Conservation (phyloP, 2,113 vertebrate genomes). For the Delphinapterus leucas region DNA sequence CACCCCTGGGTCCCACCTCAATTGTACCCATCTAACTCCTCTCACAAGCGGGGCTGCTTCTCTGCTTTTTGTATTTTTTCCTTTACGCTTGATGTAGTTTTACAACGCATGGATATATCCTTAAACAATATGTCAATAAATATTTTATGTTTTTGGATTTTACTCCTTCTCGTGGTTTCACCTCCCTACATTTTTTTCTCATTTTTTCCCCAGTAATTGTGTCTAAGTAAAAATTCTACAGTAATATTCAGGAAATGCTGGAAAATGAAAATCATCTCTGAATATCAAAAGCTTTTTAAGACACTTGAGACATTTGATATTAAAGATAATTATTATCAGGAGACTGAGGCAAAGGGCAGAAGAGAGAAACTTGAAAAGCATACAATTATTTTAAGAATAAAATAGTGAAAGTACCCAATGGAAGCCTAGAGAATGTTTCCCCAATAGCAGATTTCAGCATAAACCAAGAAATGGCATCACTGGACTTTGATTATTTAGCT, state of each 20-base stretch:
- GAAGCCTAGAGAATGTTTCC: neutral
- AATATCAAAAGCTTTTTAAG: neutral
- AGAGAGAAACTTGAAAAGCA: neutral
- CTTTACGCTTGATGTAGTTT: neutral
- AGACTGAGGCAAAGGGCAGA: neutral
- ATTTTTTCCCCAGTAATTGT: neutral
- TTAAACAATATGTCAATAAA: neutral
- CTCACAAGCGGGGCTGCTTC: too few relatives aligned
- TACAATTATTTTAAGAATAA: neutral
- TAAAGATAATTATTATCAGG: neutral
- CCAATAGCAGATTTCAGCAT: neutral
- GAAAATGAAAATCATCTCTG: neutral
- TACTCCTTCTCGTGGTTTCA: neutral
- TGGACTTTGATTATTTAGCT: neutral
- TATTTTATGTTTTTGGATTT: neutral
- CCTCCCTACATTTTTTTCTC: neutral
- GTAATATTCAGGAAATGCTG: neutral
- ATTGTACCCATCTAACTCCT: neutral
- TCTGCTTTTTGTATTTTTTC: neutral
- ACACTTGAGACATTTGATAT: neutral
- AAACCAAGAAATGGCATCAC: neutral
- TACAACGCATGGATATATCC: neutral
- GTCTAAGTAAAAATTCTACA: neutral
- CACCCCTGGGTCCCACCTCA: neutral
- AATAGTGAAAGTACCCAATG: neutral